phyloP scores from a whole-genome alignment of 1,140 invertebrate genomes.

The Drosophila sulfurigaster region DNA sequence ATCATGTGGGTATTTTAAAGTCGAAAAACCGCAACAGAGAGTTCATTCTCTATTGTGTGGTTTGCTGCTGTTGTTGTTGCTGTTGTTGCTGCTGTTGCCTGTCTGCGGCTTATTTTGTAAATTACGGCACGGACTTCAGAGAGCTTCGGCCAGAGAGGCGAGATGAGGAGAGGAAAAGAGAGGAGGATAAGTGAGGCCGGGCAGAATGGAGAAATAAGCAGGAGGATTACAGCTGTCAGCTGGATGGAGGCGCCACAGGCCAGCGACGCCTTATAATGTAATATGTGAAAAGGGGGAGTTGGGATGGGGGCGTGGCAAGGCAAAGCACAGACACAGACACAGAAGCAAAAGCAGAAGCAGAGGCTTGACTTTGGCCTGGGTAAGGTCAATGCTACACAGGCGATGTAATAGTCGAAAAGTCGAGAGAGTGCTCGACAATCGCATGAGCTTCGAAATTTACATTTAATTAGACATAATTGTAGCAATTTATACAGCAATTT shows the following conservation, averaged over 20 bases:
- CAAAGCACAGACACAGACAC: too few species aligned
- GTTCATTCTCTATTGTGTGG: conserved; percentile 7
- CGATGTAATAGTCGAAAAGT: neutral
- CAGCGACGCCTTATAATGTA: conserved; percentile 21
- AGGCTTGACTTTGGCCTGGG: conserved; percentile 40
- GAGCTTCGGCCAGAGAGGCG: neutral
- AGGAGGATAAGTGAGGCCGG: conserved; percentile 20
- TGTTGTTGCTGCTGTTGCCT: conserved; percentile 30
- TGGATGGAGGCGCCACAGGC: conserved; percentile 17
- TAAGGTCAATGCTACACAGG: conserved; percentile 42
- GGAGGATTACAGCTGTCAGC: conserved; percentile 44
- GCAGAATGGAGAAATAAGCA: conserved; percentile 29
- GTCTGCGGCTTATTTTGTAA: conserved; percentile 79
- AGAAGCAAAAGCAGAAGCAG: too few species aligned
- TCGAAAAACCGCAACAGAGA: neutral
- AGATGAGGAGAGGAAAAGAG: neutral
- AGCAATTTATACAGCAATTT: conserved; percentile 56
- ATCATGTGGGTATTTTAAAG: conserved; percentile 32
- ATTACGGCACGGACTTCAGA: conserved; percentile 58
- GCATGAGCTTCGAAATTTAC: conserved; percentile 48
- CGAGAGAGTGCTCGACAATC: conserved; percentile 12
- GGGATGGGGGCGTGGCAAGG: neutral
- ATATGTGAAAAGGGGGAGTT: conserved; percentile 1
- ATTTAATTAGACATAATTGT: conserved; percentile 63
- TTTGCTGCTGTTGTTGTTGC: conserved; percentile 16